These are phyloP conservation scores for Haemorhous mexicanus DNA, from an alignment of 2,113 vertebrate genomes.

Conservation along the genomic window DNA sequence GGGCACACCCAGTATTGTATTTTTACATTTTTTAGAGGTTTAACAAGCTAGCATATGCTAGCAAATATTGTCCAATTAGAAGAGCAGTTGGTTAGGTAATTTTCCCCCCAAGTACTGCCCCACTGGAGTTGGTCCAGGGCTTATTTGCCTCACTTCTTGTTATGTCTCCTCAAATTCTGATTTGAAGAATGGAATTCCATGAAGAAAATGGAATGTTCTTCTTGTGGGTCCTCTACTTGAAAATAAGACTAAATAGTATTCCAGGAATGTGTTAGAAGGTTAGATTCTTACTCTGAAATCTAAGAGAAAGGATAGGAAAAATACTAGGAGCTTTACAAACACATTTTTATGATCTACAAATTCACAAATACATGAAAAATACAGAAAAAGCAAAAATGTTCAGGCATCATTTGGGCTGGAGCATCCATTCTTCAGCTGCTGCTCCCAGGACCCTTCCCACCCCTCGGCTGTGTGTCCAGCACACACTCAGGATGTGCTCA, in stretches of 20 bases:
- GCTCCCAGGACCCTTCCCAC: neutral
- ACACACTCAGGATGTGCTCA: neutral
- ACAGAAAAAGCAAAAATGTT: neutral
- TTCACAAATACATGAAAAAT: neutral
- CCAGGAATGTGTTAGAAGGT: neutral
- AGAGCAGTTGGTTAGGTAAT: neutral
- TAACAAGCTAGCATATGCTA: neutral
- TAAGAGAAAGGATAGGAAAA: neutral
- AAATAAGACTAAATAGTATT: neutral
- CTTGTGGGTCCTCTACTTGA: neutral
- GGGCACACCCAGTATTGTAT: neutral
- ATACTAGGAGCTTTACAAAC: neutral
- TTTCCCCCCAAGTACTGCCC: neutral
- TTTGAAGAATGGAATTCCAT: too few species aligned
- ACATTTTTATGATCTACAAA: neutral
- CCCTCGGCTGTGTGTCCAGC: neutral
- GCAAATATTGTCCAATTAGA: neutral
- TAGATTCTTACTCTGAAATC: neutral
- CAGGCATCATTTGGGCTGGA: neutral
- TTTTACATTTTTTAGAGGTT: neutral
- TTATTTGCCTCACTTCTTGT: neutral
- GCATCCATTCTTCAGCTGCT: neutral
- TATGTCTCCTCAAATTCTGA: neutral
- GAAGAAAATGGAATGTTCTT: neutral
- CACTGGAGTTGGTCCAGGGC: neutral